Conservation (phyloP, 2,113 vertebrate species). For the Chlorocebus sabaeus region DNA sequence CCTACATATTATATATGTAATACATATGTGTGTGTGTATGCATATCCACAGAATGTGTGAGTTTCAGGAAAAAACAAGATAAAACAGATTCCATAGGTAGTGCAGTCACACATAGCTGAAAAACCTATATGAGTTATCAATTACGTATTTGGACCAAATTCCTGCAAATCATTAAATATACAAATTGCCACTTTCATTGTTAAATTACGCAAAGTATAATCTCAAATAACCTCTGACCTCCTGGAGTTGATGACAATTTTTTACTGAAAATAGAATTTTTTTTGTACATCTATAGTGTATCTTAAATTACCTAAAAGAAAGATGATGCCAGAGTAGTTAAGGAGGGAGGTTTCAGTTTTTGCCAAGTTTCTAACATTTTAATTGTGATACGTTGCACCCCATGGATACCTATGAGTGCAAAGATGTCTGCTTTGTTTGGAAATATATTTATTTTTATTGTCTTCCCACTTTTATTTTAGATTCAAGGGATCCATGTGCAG, state of each 20-base stretch:
- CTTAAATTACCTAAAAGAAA: neutral
- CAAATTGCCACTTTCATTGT: neutral
- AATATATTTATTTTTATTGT: too few species aligned
- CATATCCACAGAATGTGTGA: neutral
- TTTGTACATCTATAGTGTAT: neutral
- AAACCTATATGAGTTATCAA: neutral
- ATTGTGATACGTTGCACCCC: neutral
- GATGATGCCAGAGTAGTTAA: neutral
- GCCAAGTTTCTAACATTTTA: neutral
- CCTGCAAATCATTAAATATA: neutral
- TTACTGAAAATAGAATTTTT: neutral
- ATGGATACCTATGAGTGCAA: neutral
- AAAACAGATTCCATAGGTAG: neutral
- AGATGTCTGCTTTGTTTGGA: neutral
- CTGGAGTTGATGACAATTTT: neutral
- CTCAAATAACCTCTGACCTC: neutral
- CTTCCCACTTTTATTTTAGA: too few species aligned
- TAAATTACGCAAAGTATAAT: neutral
- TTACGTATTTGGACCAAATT: constrained; percentile 21
- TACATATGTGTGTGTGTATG: neutral
- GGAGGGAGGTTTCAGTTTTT: neutral
- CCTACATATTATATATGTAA: neutral
- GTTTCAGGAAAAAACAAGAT: neutral
- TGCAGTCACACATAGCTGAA: neutral
- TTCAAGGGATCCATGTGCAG: too few species aligned